Evolutionary conservation across 2,888 invertebrate genomes (phyloP), one percentile per base, ranked within the genome.

Genomic region (Cephus rjabovi): DNA sequence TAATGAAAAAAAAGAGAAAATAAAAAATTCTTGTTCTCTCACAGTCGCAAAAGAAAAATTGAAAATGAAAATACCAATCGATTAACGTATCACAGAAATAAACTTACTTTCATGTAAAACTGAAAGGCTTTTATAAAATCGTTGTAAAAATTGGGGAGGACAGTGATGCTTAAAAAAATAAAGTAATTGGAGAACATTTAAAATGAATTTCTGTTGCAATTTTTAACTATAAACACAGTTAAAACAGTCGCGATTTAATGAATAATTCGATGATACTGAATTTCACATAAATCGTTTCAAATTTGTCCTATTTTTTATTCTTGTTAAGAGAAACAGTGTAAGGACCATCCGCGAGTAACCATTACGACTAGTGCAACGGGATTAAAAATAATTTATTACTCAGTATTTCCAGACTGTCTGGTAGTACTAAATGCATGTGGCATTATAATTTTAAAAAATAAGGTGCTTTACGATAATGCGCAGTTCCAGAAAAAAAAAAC

Each of bases 371-470:
- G 82, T 73, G 75, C 78, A 81, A 80, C 73, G 79, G 73, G 79
- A 75, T 79, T 83, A 81, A 77, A 77, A 83, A 83, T 74, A 80
- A 86, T 84, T 85, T 81, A 83, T 85, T 73, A 76, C 77, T 74
- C 77, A 75, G 74, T n/a, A 35, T 77, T 75, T 79, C 70, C 80
- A 74, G 75, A 74, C 69, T 78, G 78, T 77, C 77, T 75, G 74
- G 69, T 69, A 73, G 33, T 37, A 31, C 70, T 78, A 79, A 75
- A 81, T 81, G 76, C 81, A 83, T 70, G 81, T 73, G 56, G 78
- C 73, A 69, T 74, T 76, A 80, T 84, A 84, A 84, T 82, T 84
- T 82, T 69, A 34, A 79, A 79, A 79, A 81, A 76, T 77, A 75
- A 56, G 77, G 56, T 79, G 73, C 77, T 69, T 71, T 56, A 31